Base-by-base conservation (phyloP, 2,888 invertebrate genomes). In the Anoncus sp. region DNA sequence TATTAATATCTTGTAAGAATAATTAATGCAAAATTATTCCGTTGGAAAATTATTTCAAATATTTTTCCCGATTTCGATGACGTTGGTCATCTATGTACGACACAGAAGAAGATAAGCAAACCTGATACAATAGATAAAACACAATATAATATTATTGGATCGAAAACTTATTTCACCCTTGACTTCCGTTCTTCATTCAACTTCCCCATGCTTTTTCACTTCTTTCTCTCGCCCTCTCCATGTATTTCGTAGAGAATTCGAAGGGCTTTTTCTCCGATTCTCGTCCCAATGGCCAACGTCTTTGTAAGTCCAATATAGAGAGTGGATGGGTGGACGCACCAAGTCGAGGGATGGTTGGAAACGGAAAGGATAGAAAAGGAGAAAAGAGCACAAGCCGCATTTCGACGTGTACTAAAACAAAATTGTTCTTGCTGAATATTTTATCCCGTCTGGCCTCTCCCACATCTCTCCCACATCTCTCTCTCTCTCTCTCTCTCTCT, bases 401-500 rank as follows among this genome's bases (percentile, higher is more conserved):
- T 77, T 78, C 70, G 71, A 75, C 55, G 76, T 74, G 81, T 80
- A 82, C 82, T 82, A 83, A 84, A 83, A 84, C 80, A 84, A 84
- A 84, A 84, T 84, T 84, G 83, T 83, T 79, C 77, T 81, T 82
- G 77, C 76, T 84, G 83, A 84, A 84, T 84, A 83, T 84, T 84
- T 84, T 82, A 84, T 83, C 80, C 80, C 79, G 75, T 77, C 69
- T 72, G 75, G 66, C 71, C 66, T 60, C 70, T 45, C 31, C 35
- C 63, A 18, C 55, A 16, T 55, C 38, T 38, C 45, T 20, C 7
- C 16, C 6, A n/a, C n/a, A n/a, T 71, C 51, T 31, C 45, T 72
- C 59, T 47, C 35, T 47, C 47, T 59, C 24, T 59, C 43, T 40
- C 59, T 60, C 71, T 45, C 57, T 45, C 35, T 57, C 31, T 71